phyloP scores from a whole-genome alignment of 2,113 vertebrate genomes.

The Indri indri region DNA sequence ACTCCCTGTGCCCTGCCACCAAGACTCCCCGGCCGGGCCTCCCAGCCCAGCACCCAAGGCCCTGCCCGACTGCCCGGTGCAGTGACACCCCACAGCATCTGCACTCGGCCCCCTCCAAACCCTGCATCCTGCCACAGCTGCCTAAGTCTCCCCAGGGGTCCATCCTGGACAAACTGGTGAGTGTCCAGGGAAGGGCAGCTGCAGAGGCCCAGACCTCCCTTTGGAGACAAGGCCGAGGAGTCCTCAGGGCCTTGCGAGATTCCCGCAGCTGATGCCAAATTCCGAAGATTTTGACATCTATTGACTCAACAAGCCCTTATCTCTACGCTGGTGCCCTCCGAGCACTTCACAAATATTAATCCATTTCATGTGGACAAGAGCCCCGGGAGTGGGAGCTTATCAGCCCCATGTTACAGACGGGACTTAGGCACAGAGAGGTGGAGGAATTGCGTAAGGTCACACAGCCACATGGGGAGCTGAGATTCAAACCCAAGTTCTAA shows the following conservation, averaged over 20 bases:
- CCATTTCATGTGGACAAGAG: neutral
- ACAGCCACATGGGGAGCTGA: neutral
- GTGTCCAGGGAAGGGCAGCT: neutral
- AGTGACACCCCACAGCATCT: too few species aligned
- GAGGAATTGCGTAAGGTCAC: accelerated
- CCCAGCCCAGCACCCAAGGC: too few species aligned
- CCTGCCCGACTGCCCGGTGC: too few species aligned
- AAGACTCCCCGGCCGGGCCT: neutral
- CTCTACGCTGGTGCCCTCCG: neutral
- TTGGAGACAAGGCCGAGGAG: too few species aligned
- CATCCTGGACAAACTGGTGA: neutral
- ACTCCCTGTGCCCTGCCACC: neutral
- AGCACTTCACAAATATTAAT: neutral
- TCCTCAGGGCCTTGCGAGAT: neutral
- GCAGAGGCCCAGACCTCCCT: neutral
- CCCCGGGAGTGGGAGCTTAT: neutral
- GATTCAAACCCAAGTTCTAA: neutral
- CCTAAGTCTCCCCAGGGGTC: accelerated
- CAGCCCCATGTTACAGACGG: too few species aligned
- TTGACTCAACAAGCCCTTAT: neutral
- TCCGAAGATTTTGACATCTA: neutral
- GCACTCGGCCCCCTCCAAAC: too few species aligned
- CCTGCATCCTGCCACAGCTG: neutral
- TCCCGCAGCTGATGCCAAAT: neutral
- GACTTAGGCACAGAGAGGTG: neutral